Evolutionary conservation across 2,797 vertebrate genomes (phyloP).

Genomic region (Heliangelus exortis): DNA sequence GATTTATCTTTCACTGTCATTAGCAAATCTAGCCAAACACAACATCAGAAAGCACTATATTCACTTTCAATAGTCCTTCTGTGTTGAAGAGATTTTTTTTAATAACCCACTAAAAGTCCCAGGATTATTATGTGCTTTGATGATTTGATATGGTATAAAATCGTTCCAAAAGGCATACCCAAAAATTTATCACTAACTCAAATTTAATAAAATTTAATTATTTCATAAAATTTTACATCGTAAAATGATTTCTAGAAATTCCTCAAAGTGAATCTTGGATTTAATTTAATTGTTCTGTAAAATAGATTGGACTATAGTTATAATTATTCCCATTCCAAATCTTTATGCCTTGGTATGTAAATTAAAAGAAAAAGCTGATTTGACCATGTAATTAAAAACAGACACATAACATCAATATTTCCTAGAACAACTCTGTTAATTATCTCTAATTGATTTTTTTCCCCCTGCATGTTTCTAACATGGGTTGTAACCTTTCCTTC

Average conservation of each 20-base stretch:
- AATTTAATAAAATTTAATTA: conserved; percentile 70
- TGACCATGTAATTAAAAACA: background rate
- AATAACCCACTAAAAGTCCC: conserved; percentile 38
- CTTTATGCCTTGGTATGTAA: background rate
- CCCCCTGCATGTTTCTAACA: background rate
- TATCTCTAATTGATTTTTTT: background rate
- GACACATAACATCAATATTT: background rate
- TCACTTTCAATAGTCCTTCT: conserved; percentile 67
- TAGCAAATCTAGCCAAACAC: conserved; percentile 73
- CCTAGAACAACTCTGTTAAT: background rate
- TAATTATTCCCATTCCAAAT: background rate
- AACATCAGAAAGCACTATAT: conserved; percentile 36
- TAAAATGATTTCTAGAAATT: conserved; percentile 28
- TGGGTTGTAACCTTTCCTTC: background rate
- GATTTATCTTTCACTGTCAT: conserved; percentile 66
- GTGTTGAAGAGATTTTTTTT: conserved; percentile 76
- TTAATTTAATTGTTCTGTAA: background rate
- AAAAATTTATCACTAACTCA: conserved; percentile 64
- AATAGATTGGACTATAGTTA: background rate
- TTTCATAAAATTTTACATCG: conserved; percentile 56
- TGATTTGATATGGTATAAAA: conserved; percentile 52
- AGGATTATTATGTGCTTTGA: conserved; percentile 68
- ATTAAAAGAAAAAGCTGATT: background rate
- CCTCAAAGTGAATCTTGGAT: background rate
- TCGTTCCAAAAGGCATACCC: background rate